A percentile compares a stretch with the other conserved stretches of the same genome.
Conservation (phyloP, 64 coral and sea anemone genomes). For the Dendronephthya gigantea region DNA sequence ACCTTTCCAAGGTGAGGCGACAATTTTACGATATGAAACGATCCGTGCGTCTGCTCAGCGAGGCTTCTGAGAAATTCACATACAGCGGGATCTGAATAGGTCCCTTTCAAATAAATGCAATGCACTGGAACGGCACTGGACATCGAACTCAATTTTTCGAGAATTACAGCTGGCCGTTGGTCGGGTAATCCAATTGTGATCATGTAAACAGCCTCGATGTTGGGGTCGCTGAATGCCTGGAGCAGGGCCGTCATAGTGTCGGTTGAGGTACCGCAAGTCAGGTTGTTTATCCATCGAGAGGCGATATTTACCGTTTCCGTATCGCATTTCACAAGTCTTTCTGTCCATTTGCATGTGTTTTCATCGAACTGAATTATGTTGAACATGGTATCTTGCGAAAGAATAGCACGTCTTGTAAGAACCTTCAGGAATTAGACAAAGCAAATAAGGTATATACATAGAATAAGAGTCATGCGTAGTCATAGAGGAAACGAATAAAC, state of each 20-base stretch:
- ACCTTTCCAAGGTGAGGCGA: constrained; percentile 52
- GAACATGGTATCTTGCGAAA: not conserved
- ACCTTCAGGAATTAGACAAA: no score
- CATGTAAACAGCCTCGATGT: not conserved
- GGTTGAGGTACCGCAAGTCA: not conserved
- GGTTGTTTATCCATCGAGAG: not conserved
- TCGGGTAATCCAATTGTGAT: constrained; percentile 77
- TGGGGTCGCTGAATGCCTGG: not conserved
- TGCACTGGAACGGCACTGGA: constrained; percentile 72
- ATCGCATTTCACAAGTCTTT: not conserved
- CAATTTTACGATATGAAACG: constrained; percentile 66
- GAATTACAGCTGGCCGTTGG: constrained; percentile 62
- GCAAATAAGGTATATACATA: no score
- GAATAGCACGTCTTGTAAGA: not conserved
- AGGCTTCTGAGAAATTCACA: constrained; percentile 71
- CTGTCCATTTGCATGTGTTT: not conserved
- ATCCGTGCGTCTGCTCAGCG: constrained; percentile 69
- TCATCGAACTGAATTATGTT: not conserved
- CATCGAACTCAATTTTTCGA: constrained; percentile 62
- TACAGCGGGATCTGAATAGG: constrained; percentile 55
- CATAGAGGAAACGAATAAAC: no score
- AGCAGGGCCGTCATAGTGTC: not conserved
- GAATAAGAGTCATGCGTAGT: no score
- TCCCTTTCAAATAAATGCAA: constrained; percentile 71
- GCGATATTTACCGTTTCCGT: not conserved